Evolutionary conservation across 2,113 vertebrate species (phyloP).

Genomic region (Sula dactylatra): DNA sequence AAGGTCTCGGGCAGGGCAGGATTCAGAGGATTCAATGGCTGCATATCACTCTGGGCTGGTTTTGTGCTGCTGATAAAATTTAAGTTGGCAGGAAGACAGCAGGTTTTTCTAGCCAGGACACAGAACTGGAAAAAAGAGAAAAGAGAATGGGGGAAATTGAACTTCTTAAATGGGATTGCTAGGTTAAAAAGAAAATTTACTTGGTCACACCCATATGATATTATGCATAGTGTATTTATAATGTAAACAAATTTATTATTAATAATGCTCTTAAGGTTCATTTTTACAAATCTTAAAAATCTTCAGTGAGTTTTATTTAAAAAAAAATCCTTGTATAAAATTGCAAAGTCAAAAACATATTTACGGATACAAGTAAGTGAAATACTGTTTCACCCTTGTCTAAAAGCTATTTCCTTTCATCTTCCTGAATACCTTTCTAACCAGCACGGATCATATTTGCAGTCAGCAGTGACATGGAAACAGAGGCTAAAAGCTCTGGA

Average conservation of each 20-base stretch:
- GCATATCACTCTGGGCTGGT: not conserved
- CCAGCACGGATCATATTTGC: not conserved
- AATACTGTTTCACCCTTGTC: not conserved
- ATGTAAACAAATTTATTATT: not conserved
- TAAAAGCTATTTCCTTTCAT: not conserved
- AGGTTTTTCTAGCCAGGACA: not conserved
- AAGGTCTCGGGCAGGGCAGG: not conserved
- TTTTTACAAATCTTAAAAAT: not conserved
- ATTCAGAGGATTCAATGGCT: not conserved
- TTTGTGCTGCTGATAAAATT: not conserved
- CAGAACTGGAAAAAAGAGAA: not conserved
- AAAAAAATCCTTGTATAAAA: not conserved
- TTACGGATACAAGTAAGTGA: not conserved
- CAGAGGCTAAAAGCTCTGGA: constrained; percentile 23
- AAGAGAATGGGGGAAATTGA: not conserved
- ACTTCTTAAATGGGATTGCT: not conserved
- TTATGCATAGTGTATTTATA: not conserved
- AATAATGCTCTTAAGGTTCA: not conserved
- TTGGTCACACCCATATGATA: not conserved
- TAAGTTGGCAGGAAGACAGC: not conserved
- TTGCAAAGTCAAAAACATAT: not conserved
- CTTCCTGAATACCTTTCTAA: not conserved
- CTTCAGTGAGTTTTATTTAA: not conserved
- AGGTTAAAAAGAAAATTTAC: not conserved
- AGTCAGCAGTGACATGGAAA: not conserved